Percentiles rank a stretch among this genome's conserved stretches.
These are phyloP conservation scores for Corythornis leucogaster DNA, from an alignment of 2,797 vertebrate species.

Conservation along the genomic window DNA sequence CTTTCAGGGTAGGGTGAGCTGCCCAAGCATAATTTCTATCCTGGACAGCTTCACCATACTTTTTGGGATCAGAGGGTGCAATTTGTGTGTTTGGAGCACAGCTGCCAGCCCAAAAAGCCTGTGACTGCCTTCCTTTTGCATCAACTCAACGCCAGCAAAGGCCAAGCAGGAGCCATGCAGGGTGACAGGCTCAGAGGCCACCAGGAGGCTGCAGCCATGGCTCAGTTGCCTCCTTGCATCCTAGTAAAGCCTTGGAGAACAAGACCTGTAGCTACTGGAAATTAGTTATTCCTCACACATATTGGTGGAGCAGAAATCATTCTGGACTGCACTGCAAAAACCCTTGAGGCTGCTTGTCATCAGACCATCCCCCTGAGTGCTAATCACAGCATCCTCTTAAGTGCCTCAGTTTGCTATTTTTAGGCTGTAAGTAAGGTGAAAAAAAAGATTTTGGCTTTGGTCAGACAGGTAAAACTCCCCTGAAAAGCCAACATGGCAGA, in stretches of 20 bases:
- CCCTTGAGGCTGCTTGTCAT: background rate
- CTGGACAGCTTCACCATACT: background rate
- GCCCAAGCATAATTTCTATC: background rate
- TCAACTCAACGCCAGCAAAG: background rate
- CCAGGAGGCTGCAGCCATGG: fast-evolving
- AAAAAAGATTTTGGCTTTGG: background rate
- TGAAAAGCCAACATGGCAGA: background rate
- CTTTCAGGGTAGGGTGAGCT: background rate
- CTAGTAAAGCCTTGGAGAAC: background rate
- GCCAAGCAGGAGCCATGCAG: background rate
- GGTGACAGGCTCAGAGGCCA: background rate
- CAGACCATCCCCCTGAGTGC: background rate
- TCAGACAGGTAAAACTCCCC: background rate
- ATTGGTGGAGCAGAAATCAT: background rate
- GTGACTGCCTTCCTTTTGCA: background rate
- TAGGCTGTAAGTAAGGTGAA: background rate
- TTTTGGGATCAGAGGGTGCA: background rate
- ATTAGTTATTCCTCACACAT: background rate
- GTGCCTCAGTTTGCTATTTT: conserved; percentile 2
- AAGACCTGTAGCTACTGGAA: background rate
- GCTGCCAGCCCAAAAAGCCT: background rate
- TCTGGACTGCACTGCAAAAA: background rate
- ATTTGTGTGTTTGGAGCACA: background rate
- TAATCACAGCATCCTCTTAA: conserved; percentile 21
- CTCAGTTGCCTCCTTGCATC: background rate